Percentiles rank a stretch among this genome's conserved stretches.
Evolutionary conservation across 2,797 vertebrate genomes (phyloP).

Genomic region (Hapalemur alaotrensis): DNA sequence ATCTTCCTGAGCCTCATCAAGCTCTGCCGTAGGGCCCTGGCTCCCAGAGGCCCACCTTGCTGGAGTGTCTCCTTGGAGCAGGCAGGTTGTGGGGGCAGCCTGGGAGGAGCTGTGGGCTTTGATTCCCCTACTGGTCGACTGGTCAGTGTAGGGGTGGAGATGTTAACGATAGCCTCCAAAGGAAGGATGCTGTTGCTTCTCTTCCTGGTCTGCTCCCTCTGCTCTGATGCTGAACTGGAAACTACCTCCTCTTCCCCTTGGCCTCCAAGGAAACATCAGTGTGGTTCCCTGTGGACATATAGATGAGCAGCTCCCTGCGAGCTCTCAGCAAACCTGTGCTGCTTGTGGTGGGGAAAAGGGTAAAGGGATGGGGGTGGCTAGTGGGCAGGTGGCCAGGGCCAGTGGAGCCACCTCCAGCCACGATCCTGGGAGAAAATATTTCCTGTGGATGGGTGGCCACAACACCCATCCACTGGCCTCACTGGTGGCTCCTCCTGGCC

Average conservation of each 20-base stretch:
- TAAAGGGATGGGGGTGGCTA: not conserved
- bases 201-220: not conserved
- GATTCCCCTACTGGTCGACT: not conserved
- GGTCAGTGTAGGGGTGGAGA: not conserved
- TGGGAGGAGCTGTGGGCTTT: not conserved
- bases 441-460: not conserved
- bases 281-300: not conserved
- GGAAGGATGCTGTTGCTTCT: not conserved
- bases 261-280: constrained; percentile 4
- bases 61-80: not conserved
- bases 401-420: not conserved
- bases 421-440: constrained; percentile 24
- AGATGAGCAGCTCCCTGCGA: not conserved
- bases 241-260: not conserved
- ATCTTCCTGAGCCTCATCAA: not conserved
- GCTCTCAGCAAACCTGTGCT: not conserved
- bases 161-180: not conserved
- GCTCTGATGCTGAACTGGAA: not conserved
- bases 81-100: not conserved
- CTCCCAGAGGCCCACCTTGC: not conserved
- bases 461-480: not conserved
- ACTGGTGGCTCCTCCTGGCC: not conserved
- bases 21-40: not conserved
- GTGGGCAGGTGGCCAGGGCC: not conserved
- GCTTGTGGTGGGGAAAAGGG: not conserved